phyloP scores from a whole-genome alignment of 2,888 invertebrate species.

The Tenthredo scrophulariae region DNA sequence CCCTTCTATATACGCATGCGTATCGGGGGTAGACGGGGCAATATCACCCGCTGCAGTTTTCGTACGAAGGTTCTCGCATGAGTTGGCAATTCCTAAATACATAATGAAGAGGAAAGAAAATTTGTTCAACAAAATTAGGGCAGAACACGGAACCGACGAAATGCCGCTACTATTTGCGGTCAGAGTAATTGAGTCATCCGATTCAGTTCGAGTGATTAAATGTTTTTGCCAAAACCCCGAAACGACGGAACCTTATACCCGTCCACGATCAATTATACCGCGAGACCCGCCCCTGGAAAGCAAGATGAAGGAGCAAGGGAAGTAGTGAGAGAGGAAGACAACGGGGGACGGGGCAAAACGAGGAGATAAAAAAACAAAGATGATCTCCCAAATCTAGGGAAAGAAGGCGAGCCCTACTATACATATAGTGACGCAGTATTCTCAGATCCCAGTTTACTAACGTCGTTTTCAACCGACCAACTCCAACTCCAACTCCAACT shows the following conservation, averaged over 20 bases:
- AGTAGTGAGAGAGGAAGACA: background rate
- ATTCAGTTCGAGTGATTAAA: slow-evolving; percentile 52
- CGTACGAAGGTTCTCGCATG: background rate
- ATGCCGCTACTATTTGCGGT: background rate
- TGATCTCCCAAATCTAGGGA: slow-evolving; percentile 33
- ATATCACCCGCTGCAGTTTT: background rate
- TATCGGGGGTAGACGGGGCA: background rate
- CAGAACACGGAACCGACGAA: background rate
- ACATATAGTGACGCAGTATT: slow-evolving; percentile 28
- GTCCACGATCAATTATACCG: slow-evolving; percentile 48
- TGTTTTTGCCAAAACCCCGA: slow-evolving; percentile 50
- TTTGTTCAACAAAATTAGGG: background rate
- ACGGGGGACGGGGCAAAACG: background rate
- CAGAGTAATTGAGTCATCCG: slow-evolving; percentile 29
- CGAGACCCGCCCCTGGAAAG: slow-evolving; percentile 30
- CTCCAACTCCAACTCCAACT: background rate
- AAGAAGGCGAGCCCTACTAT: background rate
- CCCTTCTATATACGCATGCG: background rate
- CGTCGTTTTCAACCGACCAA: slow-evolving; percentile 14
- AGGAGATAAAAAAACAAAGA: slow-evolving; percentile 32
- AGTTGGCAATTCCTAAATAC: background rate
- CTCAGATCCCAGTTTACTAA: background rate
- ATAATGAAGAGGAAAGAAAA: background rate
- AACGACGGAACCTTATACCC: background rate
- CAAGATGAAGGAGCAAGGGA: background rate